phyloP scores from a whole-genome alignment of 2,888 invertebrate genomes.

The Hydropsyche betteni region DNA sequence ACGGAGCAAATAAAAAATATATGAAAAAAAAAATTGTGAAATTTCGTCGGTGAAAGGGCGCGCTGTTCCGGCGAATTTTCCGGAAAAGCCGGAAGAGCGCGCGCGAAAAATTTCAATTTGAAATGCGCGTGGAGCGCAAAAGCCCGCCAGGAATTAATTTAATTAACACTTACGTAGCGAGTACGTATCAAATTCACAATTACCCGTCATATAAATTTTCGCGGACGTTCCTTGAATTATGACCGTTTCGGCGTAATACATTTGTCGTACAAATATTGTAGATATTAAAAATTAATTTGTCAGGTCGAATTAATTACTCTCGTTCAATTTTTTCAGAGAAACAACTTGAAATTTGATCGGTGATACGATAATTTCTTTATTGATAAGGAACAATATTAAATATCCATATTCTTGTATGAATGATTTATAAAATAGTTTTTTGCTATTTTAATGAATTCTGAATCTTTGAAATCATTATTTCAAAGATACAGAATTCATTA shows the following conservation, averaged over 20 bases:
- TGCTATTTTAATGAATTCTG: too few relatives aligned
- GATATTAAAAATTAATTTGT: too few relatives aligned
- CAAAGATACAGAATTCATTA: too few relatives aligned
- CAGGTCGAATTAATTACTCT: too few relatives aligned
- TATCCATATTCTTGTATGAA: too few relatives aligned
- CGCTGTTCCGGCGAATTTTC: neutral
- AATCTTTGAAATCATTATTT: too few relatives aligned
- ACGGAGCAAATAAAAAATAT: neutral
- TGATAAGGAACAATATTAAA: too few relatives aligned
- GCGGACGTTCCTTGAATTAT: neutral
- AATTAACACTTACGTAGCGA: constrained; percentile 20
- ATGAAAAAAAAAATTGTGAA: neutral
- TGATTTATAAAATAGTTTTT: too few relatives aligned
- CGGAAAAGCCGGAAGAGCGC: neutral
- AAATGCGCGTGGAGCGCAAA: constrained; percentile 2
- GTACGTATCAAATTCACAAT: constrained; percentile 21
- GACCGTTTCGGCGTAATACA: neutral
- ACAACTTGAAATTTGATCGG: too few relatives aligned
- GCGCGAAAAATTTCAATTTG: constrained; percentile 26
- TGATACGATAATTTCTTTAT: too few relatives aligned
- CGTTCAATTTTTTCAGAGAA: too few relatives aligned
- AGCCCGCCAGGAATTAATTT: constrained; percentile 25
- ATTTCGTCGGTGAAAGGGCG: neutral
- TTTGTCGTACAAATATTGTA: too few relatives aligned
- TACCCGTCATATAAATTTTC: constrained; percentile 23